A percentile compares a stretch with the other conserved stretches of the same genome.
Conservation (phyloP, 2,797 vertebrate genomes). For the Galagoides demidoff region DNA sequence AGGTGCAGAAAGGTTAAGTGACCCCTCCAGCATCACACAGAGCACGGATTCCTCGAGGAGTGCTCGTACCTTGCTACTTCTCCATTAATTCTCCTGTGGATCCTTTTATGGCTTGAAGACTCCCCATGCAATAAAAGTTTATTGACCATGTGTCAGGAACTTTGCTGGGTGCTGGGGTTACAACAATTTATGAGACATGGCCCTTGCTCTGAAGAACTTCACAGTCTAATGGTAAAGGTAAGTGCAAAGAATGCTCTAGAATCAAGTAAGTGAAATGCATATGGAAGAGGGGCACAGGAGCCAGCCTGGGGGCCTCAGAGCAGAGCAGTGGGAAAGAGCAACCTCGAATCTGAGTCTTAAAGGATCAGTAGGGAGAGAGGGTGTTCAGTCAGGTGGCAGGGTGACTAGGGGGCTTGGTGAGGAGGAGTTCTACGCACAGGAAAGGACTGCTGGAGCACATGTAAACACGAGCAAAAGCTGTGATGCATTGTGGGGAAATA, state of each 20-base stretch:
- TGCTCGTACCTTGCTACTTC: constrained; percentile 62
- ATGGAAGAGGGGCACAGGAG: not conserved
- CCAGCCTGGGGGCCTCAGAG: not conserved
- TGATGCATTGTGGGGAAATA: not conserved
- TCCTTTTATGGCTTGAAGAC: constrained; percentile 79
- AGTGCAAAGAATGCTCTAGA: constrained; percentile 16
- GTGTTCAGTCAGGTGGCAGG: not conserved
- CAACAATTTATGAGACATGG: constrained; percentile 68
- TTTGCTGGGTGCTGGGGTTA: constrained; percentile 73
- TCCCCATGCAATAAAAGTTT: constrained; percentile 80
- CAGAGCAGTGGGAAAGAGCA: not conserved
- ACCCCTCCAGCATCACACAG: constrained; percentile 30
- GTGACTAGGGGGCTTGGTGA: not conserved
- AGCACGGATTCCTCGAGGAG: constrained; percentile 49
- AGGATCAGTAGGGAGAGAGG: not conserved
- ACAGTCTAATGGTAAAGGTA: constrained; percentile 59
- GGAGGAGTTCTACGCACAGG: not conserved
- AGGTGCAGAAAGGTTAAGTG: constrained; percentile 48
- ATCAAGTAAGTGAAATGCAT: not conserved
- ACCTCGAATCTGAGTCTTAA: not conserved
- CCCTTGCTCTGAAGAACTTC: constrained; percentile 60
- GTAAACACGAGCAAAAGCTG: not conserved
- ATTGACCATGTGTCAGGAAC: constrained; percentile 77
- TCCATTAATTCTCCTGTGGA: constrained; percentile 80
- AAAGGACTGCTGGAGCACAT: not conserved